Percentiles rank a stretch among this genome's conserved stretches.
Conservation (phyloP, 2,113 vertebrate species). For the Halcyon senegalensis region DNA sequence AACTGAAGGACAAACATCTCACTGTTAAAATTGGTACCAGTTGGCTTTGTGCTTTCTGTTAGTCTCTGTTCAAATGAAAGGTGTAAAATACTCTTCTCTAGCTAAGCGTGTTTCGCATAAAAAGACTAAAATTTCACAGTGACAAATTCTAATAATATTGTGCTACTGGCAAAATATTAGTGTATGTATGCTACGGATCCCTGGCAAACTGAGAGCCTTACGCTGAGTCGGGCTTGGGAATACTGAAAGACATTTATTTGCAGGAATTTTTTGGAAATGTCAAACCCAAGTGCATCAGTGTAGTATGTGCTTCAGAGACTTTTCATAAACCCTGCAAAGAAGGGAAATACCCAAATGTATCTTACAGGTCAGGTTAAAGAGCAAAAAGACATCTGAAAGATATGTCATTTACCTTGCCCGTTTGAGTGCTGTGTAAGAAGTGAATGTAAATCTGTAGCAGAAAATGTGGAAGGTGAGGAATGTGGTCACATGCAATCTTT, state of each 20-base stretch:
- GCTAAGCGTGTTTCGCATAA: not conserved
- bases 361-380: not conserved
- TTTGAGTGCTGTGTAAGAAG: not conserved
- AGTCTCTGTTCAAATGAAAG: not conserved
- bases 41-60: not conserved
- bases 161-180: not conserved
- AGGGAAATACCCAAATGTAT: not conserved
- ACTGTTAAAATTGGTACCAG: not conserved
- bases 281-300: not conserved
- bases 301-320: not conserved
- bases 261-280: not conserved
- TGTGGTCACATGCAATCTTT: not conserved
- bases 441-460: not conserved
- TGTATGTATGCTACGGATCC: not conserved
- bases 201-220: not conserved
- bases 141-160: not conserved
- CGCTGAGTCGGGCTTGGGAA: not conserved
- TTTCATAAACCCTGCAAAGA: not conserved
- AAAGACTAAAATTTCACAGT: not conserved
- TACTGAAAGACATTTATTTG: not conserved
- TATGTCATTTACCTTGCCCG: rapidly evolving
- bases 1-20: not conserved
- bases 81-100: not conserved
- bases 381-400: not conserved
- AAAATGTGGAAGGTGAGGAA: not conserved